A percentile compares a stretch with the other conserved stretches of the same genome.
These are phyloP conservation scores for Habroteleia sp. DNA, from an alignment of 2,888 invertebrate genomes.

Conservation along the genomic window DNA sequence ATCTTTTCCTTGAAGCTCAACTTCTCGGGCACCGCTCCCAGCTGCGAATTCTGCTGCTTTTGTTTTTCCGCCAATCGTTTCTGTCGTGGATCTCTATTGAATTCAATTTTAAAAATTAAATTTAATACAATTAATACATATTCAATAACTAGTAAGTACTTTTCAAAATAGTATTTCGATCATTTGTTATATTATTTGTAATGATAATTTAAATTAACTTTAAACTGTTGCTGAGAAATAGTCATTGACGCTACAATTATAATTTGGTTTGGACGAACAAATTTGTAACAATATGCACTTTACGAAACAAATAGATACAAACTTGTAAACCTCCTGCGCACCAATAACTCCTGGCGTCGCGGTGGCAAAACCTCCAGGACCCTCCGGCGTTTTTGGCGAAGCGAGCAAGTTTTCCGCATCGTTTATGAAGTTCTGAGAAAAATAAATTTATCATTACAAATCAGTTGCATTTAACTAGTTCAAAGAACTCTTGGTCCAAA, in stretches of 20 bases:
- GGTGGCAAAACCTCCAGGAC: slow-evolving; percentile 82
- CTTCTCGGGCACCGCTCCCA: slow-evolving; percentile 91
- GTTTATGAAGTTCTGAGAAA: slow-evolving; percentile 87
- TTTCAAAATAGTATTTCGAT: too few relatives aligned
- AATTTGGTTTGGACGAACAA: too few relatives aligned
- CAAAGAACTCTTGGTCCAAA: too few relatives aligned
- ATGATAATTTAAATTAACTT: too few relatives aligned
- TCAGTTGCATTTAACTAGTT: too few relatives aligned
- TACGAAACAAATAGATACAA: slow-evolving; percentile 65
- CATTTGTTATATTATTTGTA: too few relatives aligned
- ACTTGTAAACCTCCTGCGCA: slow-evolving; percentile 98
- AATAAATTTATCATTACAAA: too few relatives aligned
- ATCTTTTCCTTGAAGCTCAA: slow-evolving; percentile 99
- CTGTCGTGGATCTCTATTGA: slow-evolving; percentile 91
- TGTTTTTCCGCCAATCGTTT: slow-evolving; percentile 92
- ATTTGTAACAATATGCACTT: background rate
- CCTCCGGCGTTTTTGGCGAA: slow-evolving; percentile 87
- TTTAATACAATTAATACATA: too few relatives aligned
- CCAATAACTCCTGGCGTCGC: slow-evolving; percentile 98
- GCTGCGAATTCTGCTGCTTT: slow-evolving; percentile 83
- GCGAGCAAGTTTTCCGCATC: slow-evolving; percentile 91
- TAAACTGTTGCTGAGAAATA: too few relatives aligned
- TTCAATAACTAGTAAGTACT: too few relatives aligned
- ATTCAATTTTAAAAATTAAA: too few relatives aligned
- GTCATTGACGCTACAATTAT: too few relatives aligned